Conservation (phyloP, 2,888 invertebrate genomes). For the Scaptomyza caliginosa region DNA sequence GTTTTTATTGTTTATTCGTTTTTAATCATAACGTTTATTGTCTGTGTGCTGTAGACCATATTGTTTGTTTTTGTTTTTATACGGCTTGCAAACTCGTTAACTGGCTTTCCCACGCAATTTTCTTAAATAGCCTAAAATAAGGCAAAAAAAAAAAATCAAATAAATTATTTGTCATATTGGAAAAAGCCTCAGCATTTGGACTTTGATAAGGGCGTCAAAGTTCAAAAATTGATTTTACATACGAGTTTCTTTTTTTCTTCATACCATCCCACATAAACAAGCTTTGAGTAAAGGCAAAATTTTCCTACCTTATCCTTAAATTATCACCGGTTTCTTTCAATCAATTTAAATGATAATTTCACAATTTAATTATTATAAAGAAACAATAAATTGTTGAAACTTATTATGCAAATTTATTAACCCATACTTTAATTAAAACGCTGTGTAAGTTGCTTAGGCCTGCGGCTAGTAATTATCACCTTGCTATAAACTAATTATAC, state of each 20-base stretch:
- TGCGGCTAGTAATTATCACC: constrained; percentile 18
- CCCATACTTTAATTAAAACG: constrained; percentile 3
- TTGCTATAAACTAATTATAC: constrained; percentile 5
- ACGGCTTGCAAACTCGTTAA: constrained; percentile 29
- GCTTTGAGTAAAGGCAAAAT: constrained; percentile 5
- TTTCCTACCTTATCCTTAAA: constrained; percentile 36
- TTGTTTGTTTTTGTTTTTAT: constrained; percentile 16
- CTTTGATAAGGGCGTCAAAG: constrained; percentile 47
- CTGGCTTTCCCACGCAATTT: constrained; percentile 68
- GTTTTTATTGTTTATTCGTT: constrained; percentile 73
- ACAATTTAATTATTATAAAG: not conserved
- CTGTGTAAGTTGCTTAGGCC: not conserved
- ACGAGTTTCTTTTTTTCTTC: constrained; percentile 5
- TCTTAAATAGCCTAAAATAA: constrained; percentile 34
- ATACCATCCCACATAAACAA: constrained; percentile 11
- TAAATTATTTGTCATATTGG: constrained; percentile 16
- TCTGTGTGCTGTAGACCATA: constrained; percentile 56
- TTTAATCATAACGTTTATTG: constrained; percentile 75
- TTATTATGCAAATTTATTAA: constrained; percentile 2
- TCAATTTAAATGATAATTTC: constrained; percentile 7
- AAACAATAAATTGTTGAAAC: too few relatives aligned
- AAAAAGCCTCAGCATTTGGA: constrained; percentile 25
- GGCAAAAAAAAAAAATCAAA: constrained; percentile 13
- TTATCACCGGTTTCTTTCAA: constrained; percentile 15
- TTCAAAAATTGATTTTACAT: constrained; percentile 13